Evolutionary conservation across 1,140 invertebrate species (phyloP).

Genomic region (Brachionus koreanus): DNA sequence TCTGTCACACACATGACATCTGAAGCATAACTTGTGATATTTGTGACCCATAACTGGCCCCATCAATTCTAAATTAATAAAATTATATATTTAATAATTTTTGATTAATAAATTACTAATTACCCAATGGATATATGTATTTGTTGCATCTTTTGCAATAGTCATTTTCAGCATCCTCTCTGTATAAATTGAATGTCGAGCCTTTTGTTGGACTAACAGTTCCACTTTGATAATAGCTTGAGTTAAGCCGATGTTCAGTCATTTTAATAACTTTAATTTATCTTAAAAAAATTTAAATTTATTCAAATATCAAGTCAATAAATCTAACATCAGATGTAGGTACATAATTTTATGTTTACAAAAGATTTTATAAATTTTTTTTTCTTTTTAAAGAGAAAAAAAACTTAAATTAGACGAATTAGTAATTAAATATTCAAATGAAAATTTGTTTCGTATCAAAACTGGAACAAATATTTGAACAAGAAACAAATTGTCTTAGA

Average conservation of each 20-base stretch:
- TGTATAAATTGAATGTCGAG: background rate
- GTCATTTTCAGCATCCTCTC: conserved; percentile 25
- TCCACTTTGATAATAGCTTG: background rate
- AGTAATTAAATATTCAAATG: background rate
- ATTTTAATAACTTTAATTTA: background rate
- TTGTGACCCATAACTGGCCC: conserved; percentile 95
- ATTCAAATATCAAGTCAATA: background rate
- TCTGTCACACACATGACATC: conserved; percentile 85
- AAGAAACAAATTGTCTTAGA: background rate
- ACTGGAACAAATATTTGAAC: background rate
- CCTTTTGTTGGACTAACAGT: conserved; percentile 13
- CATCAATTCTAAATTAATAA: conserved; percentile 66
- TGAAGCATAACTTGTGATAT: conserved; percentile 96
- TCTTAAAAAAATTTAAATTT: background rate
- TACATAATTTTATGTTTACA: background rate
- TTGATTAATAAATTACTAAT: background rate
- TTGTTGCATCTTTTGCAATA: conserved; percentile 11
- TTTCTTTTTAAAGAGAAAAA: background rate
- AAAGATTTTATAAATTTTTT: background rate
- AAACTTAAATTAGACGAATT: background rate
- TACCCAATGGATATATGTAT: conserved; percentile 37
- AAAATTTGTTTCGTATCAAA: background rate
- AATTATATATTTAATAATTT: background rate
- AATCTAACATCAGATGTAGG: background rate
- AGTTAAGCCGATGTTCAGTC: background rate